Conservation (phyloP, 2,113 vertebrate genomes). For the Dinomys branickii region DNA sequence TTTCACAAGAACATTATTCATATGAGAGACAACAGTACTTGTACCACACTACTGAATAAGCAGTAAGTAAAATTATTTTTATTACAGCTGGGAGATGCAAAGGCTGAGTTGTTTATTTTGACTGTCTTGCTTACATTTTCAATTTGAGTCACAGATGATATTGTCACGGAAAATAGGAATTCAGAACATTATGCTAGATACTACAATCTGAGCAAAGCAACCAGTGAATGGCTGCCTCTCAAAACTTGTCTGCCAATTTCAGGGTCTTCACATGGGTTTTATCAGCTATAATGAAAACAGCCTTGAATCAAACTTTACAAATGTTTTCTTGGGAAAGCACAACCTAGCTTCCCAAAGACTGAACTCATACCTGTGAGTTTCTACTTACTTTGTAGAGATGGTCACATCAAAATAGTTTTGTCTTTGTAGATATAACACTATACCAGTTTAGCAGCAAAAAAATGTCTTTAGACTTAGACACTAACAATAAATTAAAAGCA, state of each 20-base stretch:
- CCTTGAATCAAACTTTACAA: background rate
- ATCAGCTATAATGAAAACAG: background rate
- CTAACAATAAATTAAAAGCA: background rate
- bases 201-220: background rate
- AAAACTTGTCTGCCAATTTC: background rate
- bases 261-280: background rate
- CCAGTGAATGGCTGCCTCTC: background rate
- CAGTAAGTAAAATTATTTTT: conserved; percentile 36
- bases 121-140: conserved; percentile 46
- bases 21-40: background rate
- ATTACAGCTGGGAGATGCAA: background rate
- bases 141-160: background rate
- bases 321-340: background rate
- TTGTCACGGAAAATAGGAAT: conserved; percentile 47
- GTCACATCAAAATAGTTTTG: conserved; percentile 43
- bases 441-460: background rate
- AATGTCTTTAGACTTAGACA: background rate
- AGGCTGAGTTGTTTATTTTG: conserved; percentile 7
- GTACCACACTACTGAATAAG: background rate
- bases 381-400: background rate
- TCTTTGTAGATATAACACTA: conserved; percentile 3
- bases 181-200: background rate
- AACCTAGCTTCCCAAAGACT: background rate
- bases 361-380: background rate
- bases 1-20: conserved; percentile 52